phyloP scores from a whole-genome alignment of 1,140 invertebrate genomes.

The Bombus cullumanus region DNA sequence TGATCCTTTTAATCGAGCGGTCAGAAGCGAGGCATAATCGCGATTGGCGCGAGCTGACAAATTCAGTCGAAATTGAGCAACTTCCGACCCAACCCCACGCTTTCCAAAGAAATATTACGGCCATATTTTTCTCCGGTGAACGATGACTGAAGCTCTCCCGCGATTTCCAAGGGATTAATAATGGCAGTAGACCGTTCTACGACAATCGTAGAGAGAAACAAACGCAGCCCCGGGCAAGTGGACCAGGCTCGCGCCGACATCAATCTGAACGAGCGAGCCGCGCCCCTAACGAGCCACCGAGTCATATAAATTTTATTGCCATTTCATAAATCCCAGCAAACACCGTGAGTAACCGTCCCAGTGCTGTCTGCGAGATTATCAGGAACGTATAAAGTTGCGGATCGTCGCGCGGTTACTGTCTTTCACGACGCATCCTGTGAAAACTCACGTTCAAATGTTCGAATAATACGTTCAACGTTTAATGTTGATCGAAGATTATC shows the following conservation, averaged over 20 bases:
- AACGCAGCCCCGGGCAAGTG: slow-evolving; percentile 69
- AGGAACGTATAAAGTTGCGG: slow-evolving; percentile 68
- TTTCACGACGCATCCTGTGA: slow-evolving; percentile 25
- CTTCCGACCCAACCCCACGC: background rate
- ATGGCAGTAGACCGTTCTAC: slow-evolving; percentile 56
- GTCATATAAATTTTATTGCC: slow-evolving; percentile 79
- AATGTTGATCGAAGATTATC: background rate
- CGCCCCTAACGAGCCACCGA: slow-evolving; percentile 75
- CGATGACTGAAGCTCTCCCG: slow-evolving; percentile 59
- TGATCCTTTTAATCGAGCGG: slow-evolving; percentile 8
- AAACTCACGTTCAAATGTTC: slow-evolving; percentile 48
- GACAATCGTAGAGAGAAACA: slow-evolving; percentile 65
- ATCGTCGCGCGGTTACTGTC: slow-evolving; percentile 50
- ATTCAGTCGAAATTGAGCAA: slow-evolving; percentile 52
- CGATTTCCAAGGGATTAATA: slow-evolving; percentile 68
- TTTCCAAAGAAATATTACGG: slow-evolving; percentile 46
- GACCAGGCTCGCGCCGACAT: slow-evolving; percentile 69
- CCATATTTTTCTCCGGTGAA: slow-evolving; percentile 55
- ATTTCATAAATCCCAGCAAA: slow-evolving; percentile 74
- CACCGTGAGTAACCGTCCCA: slow-evolving; percentile 70
- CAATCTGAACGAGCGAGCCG: slow-evolving; percentile 71
- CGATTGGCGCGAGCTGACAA: slow-evolving; percentile 25
- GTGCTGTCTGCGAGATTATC: slow-evolving; percentile 70
- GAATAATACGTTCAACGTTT: slow-evolving; percentile 15
- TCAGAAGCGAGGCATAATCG: background rate